Base-by-base conservation (phyloP, 2,113 vertebrate genomes). In the Mesitornis unicolor region DNA sequence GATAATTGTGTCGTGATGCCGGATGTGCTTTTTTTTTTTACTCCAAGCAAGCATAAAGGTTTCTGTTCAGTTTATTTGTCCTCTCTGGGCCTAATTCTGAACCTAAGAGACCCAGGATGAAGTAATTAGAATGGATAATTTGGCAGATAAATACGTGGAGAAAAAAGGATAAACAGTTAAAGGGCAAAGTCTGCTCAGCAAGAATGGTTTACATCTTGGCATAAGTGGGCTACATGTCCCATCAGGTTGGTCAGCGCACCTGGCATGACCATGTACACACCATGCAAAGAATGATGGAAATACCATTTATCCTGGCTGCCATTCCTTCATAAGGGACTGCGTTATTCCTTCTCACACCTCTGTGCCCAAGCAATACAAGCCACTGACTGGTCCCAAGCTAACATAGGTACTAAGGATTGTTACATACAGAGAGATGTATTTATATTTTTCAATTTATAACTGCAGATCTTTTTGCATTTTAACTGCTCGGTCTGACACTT, bases 1-100 rank as follows among this genome's bases (percentile, higher is more conserved):
- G 48, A 16, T 75, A 87, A 80, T 87, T 0, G 0, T n/a, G 18
- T 64, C 3, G 9, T 80, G 63, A 74, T 80, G 79, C 65, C 7
- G 8, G 51, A 81, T 71, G 61, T 68, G 38, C 8, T 56, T 69
- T 54, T 84, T 56, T n/a, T 50, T 67, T 56, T 28, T 0, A 43
- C 54, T 92, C 53, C 40, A 88, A 69, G 53, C 56, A 92, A 92
- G 43, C 17, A 81, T 47, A 42, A 91, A 89, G 60, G 68, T 74
- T 89, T 83, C 73, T 78, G 16, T 81, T 93, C 85, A 16, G 10
- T 63, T 93, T 93, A 60, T 71, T 65, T 87, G 16, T 87, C 73
- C 79, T 87, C 60, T 65, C 24, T 90, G 73, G 24, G 35, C 33
- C 87, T 81, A 83, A 71, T 85, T 78, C 54, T 87, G 70, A 78